Evolutionary conservation across 2,113 vertebrate species (phyloP), one percentile per base, ranked within the genome.

Genomic region (Acanthisitta chloris): DNA sequence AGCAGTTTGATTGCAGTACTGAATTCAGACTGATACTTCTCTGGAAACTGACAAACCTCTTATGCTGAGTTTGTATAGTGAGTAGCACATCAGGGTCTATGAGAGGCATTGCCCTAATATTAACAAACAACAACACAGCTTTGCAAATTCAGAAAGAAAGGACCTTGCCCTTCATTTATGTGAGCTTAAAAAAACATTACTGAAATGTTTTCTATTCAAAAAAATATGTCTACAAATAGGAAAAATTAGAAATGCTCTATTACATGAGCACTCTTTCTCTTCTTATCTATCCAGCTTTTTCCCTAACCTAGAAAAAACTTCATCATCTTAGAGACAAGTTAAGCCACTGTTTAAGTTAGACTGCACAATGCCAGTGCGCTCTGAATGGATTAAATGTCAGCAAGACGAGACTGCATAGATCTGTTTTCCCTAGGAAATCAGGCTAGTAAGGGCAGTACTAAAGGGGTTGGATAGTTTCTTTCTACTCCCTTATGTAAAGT

Each of bases 311-410:
- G 40, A 10, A 71, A 76, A 58, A 64, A 3, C 6, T 31, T 40
- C 25, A 5, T 71, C 36, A 29, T 34, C 28, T 86, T 49, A 62
- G 29, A 64, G n/a, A 38, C 4, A 73, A 66, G 26, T 36, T 73
- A 61, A 25, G 10, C 40, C 14, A 51, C 45, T 77, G 24, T 76
- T 71, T 24, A 43, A 14, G 12, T 72, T 46, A 72, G 36, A 43
- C 48, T 52, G 54, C 72, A 70, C 0, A 0, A 25, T 46, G 34
- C 48, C 40, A n/a, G 20, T 6, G 14, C 8, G 7, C 54, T 85
- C 79, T 33, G 20, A 61, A 59, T 31, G 12, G 24, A 46, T 43
- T 34, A 72, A 58, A 52, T 21, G 43, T 15, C 17, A 38, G 29
- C 3, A 25, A 62, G 85, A 18, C 17, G 26, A 66, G 57, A 34